Percentiles rank a stretch among this genome's conserved stretches.
Evolutionary conservation across 2,113 vertebrate species (phyloP).

Genomic region (Dasyornis broadbenti): DNA sequence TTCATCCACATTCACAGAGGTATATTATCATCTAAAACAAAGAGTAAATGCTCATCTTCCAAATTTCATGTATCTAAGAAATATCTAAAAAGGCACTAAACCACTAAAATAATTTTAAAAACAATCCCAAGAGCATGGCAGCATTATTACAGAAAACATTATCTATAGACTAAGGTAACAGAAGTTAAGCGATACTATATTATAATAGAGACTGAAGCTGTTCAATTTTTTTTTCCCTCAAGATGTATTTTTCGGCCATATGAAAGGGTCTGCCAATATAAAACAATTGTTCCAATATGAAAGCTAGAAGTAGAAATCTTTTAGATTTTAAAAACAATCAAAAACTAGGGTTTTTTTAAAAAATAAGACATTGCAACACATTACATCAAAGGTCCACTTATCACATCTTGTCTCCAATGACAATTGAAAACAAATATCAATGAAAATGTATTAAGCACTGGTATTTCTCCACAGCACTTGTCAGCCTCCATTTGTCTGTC

Average conservation of each 20-base stretch:
- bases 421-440: neutral
- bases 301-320: neutral
- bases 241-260: neutral
- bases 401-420: neutral
- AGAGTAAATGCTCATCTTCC: neutral
- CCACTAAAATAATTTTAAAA: neutral
- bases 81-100: neutral
- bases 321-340: neutral
- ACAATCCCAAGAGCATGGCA: neutral
- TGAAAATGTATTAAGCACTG: neutral
- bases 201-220: neutral
- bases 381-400: neutral
- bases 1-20: neutral
- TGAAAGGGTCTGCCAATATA: neutral
- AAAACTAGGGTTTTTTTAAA: rapidly evolving
- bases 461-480: neutral
- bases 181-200: neutral
- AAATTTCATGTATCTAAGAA: neutral
- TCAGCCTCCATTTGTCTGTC: neutral
- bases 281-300: neutral
- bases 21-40: neutral
- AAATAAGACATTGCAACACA: neutral
- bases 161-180: neutral
- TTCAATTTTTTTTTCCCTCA: neutral
- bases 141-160: neutral